Base-by-base conservation (phyloP, 2,113 vertebrate species). In the Megalops atlanticus region DNA sequence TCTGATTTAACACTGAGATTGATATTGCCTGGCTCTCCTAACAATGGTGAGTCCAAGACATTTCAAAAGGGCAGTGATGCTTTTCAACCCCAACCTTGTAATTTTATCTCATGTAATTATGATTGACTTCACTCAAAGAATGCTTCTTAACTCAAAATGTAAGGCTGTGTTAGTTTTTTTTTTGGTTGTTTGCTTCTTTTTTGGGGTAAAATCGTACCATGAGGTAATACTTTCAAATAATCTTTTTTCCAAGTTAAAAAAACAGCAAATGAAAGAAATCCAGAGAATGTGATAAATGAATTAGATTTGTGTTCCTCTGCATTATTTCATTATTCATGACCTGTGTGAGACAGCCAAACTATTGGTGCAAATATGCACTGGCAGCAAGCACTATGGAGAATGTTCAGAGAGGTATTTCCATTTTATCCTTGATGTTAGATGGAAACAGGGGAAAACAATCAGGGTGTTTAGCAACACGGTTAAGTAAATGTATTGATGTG, bases 301-400 rank as follows among this genome's bases (percentile, higher is more conserved):
- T 72, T 83, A 80, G 80, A 82, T 86, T 78, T 77, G 75, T 49
- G 35, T 75, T 24, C 74, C 77, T 77, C 43, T 73, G 58, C 12
- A n/a, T 84, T 82, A 82, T 85, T 84, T 72, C 36, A 87, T 87
- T 81, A 77, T 83, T 86, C 52, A 71, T 41, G 79, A 81, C 82
- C 80, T 79, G n/a, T 79, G 72, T 77, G 68, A 49, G n/a, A 71
- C 72, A 77, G 69, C 39, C 58, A 49, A 76, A 84, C 78, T 79
- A 83, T 81, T 69, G 39, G 21, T 41, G 16, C 68, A 84, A 85
- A 80, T 84, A 18, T 76, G 27, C 54, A 64, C 12, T 74, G 70
- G 78, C 41, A 54, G 77, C 35, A 64, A 2, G 36, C 0, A 39
- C 75, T 33, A 36, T 69, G 77, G 54, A 54, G 1, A 36, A 69